Conservation (phyloP, 2,888 invertebrate genomes). For the Notodonta dromedarius region DNA sequence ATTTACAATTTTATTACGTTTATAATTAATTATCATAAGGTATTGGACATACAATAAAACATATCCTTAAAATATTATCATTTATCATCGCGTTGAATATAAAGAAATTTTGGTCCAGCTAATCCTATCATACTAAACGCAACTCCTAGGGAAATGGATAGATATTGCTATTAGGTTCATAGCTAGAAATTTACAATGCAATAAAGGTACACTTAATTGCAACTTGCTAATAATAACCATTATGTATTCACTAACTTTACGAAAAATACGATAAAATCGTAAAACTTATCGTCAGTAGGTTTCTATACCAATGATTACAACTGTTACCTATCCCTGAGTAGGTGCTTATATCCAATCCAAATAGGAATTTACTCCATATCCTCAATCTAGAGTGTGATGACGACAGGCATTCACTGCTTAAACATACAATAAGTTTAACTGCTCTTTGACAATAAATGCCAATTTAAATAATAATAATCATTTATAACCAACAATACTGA, state of each 20-base stretch:
- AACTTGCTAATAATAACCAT: slow-evolving; percentile 52
- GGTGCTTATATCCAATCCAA: slow-evolving; percentile 27
- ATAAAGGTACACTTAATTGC: slow-evolving; percentile 42
- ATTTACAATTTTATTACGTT: slow-evolving; percentile 63
- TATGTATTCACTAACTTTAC: slow-evolving; percentile 46
- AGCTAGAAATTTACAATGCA: slow-evolving; percentile 62
- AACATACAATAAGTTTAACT: neutral
- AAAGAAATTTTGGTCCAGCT: slow-evolving; percentile 84
- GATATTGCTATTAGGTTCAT: slow-evolving; percentile 67
- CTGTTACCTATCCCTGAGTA: slow-evolving; percentile 35
- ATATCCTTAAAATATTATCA: slow-evolving; percentile 61
- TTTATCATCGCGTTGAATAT: slow-evolving; percentile 67
- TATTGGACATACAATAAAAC: slow-evolving; percentile 73
- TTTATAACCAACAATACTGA: slow-evolving; percentile 32
- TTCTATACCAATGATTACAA: slow-evolving; percentile 40
- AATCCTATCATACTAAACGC: slow-evolving; percentile 78
- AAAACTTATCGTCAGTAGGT: slow-evolving; percentile 37
- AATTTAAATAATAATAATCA: slow-evolving; percentile 28
- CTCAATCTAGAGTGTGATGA: slow-evolving; percentile 29
- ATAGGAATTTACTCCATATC: slow-evolving; percentile 33
- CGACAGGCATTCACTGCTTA: slow-evolving; percentile 29
- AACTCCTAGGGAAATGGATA: slow-evolving; percentile 71
- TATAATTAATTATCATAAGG: slow-evolving; percentile 43
- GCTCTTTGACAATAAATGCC: slow-evolving; percentile 37
- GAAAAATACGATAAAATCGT: slow-evolving; percentile 47